Evolutionary conservation across 2,888 invertebrate genomes (phyloP), one percentile per base, ranked within the genome.

Genomic region (Cephus spinipes): DNA sequence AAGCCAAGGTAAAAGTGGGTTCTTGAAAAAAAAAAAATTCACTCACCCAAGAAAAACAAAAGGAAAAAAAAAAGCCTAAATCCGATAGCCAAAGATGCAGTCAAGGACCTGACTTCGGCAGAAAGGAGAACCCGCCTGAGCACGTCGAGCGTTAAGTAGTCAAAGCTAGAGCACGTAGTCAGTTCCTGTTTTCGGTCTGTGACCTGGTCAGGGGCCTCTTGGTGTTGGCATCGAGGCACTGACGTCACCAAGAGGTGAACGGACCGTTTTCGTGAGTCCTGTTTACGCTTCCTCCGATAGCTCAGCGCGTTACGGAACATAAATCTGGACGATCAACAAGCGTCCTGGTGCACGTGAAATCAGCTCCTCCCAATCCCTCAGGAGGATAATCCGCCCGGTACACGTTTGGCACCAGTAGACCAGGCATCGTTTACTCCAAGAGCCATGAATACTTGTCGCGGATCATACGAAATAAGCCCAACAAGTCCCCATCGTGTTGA

Each of bases 181-280:
- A 79, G 79, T 79, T 79, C 79, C 79, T 76, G 79, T 73, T 79
- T 79, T 79, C 79, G 79, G 79, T 79, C 79, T 76, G 74, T 79
- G 79, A 79, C 79, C 79, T 69, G 79, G 76, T 79, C 79, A 76
- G 74, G 36, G 34, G 69, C 40, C 74, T 74, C 74, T 76, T 36
- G 40, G 75, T 68, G 73, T 30, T 73, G 77, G 74, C 74, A 73
- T 23, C 55, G 15, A 55, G 23, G 23, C 55, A 9, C 69, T 77
- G 77, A 77, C 75, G 77, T 79, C 77, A 77, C 36, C 32, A 31
- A 15, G 79, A 77, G 77, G 79, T 77, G 79, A 77, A 77, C 77
- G 79, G 69, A 77, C 79, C 76, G 77, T 74, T 79, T 79, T 77
- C 73, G 73, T 79, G 40, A 71, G 74, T 36, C 77, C 73, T 74